phyloP scores from a whole-genome alignment of 2,888 invertebrate species.

The Himalopsyche kuldschensis region DNA sequence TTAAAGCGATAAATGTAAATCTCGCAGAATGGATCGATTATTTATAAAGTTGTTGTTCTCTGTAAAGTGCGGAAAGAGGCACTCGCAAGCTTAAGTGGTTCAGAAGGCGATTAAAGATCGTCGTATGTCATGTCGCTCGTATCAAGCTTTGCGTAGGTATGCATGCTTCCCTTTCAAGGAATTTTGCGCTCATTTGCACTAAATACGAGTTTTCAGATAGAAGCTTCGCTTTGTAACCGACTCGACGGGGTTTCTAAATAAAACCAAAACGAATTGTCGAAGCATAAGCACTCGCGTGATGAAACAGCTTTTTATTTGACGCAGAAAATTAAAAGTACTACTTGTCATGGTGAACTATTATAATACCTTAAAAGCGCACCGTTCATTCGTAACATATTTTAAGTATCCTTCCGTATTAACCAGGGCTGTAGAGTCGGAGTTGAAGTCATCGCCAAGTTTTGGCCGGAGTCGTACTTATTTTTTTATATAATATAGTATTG shows the following conservation, averaged over 20 bases:
- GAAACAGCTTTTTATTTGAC: background rate
- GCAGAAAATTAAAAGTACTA: too few species aligned
- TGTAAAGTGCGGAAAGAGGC: background rate
- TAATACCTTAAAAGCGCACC: too few species aligned
- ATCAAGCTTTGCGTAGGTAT: background rate
- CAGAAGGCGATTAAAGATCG: background rate
- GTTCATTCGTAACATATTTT: too few species aligned
- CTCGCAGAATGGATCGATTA: too few species aligned
- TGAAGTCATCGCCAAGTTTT: too few species aligned
- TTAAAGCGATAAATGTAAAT: too few species aligned
- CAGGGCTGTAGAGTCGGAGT: too few species aligned
- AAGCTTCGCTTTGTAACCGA: background rate
- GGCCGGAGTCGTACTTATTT: too few species aligned
- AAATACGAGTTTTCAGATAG: background rate
- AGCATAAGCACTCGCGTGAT: background rate
- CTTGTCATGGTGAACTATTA: too few species aligned
- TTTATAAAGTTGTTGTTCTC: background rate
- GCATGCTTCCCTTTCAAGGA: background rate
- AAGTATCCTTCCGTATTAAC: too few species aligned
- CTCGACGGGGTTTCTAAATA: background rate
- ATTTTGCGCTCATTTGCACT: slow-evolving; percentile 4
- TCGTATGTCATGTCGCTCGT: background rate
- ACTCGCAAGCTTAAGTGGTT: background rate
- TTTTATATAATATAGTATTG: too few species aligned
- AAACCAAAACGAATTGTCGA: background rate